phyloP scores from a whole-genome alignment of 2,888 invertebrate genomes.

The Plutella xylostella region DNA sequence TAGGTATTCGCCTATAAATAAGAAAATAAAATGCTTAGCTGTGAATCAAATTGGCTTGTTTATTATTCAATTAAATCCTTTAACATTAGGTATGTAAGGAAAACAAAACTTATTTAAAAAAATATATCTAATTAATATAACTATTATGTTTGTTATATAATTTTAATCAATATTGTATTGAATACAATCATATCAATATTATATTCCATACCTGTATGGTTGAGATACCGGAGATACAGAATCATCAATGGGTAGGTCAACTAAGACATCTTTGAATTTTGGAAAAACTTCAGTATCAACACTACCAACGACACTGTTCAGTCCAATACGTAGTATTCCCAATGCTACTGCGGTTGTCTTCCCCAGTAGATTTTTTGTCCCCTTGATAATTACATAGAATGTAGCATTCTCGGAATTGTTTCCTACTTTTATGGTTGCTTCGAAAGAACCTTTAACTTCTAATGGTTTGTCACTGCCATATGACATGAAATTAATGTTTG shows the following conservation, averaged over 20 bases:
- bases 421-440: not conserved
- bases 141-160: not conserved
- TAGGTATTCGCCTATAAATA: constrained; percentile 11
- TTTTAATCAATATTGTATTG: not conserved
- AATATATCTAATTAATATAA: not conserved
- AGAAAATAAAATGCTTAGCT: not conserved
- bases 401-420: not conserved
- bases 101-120: not conserved
- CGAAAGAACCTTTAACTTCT: not conserved
- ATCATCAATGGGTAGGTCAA: constrained; percentile 3
- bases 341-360: constrained; percentile 3
- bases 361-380: constrained; percentile 5
- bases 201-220: not conserved
- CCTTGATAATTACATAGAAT: constrained; percentile 4
- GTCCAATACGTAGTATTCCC: not conserved
- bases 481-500: not conserved
- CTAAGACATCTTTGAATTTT: constrained; percentile 3
- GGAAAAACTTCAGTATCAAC: not conserved
- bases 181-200: not conserved
- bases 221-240: not conserved
- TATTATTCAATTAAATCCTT: not conserved
- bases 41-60: constrained; percentile 10
- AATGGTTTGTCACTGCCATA: constrained; percentile 3
- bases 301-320: not conserved
- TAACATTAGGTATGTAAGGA: not conserved